phyloP scores from a whole-genome alignment of 2,797 vertebrate species.

The Prunella strophiata region DNA sequence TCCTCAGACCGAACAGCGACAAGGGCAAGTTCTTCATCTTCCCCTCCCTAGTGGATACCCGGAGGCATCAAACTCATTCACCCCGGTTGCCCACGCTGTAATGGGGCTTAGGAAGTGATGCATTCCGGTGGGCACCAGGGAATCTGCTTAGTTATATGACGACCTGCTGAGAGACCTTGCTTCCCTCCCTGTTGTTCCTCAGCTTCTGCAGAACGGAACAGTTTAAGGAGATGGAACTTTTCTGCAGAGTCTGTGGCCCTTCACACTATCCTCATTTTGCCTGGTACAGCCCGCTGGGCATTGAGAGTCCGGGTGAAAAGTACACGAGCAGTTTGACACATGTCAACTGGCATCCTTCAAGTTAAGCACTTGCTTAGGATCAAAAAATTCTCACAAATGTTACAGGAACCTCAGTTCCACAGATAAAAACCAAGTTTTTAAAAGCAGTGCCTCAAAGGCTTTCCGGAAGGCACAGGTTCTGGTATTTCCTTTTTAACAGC shows the following conservation, averaged over 20 bases:
- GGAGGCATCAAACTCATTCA: neutral
- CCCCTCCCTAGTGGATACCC: neutral
- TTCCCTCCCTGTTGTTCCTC: neutral
- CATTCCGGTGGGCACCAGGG: no score
- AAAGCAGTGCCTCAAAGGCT: neutral
- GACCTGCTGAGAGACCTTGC: neutral
- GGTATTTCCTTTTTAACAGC: neutral
- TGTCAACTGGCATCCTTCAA: neutral
- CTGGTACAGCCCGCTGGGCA: neutral
- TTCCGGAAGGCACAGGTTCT: neutral
- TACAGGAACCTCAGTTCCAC: neutral
- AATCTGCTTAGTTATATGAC: neutral
- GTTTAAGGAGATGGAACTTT: neutral
- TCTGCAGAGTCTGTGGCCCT: neutral
- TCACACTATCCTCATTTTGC: neutral
- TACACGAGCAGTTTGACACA: neutral
- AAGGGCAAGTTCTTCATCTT: neutral
- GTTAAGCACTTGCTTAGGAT: neutral
- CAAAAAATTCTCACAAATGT: neutral
- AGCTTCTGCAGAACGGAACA: neutral
- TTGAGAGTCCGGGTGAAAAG: rapidly evolving
- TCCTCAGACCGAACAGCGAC: neutral
- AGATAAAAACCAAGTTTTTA: neutral
- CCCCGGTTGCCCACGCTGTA: neutral
- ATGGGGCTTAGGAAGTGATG: neutral